Percentiles rank a stretch among this genome's conserved stretches.
Conservation (phyloP, 2,888 invertebrate species). For the Molorchus minor region DNA sequence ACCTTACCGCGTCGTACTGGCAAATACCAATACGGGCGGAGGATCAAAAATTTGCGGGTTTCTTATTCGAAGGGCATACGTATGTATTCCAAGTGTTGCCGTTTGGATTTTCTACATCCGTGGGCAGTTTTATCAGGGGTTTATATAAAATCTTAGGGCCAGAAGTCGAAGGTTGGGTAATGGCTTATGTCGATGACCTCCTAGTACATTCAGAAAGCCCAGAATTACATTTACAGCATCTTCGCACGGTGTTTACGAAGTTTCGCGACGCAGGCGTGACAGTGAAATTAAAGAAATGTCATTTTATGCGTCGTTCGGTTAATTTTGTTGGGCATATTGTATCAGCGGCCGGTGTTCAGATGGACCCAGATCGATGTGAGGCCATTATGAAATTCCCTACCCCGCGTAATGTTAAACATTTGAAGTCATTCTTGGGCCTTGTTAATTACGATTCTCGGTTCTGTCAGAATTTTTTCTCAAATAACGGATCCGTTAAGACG, state of each 20-base stretch:
- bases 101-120: constrained; percentile 6
- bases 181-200: constrained; percentile 8
- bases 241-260: background rate
- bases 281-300: background rate
- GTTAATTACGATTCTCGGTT: constrained; percentile 16
- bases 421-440: constrained; percentile 14
- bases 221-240: background rate
- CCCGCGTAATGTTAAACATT: constrained; percentile 13
- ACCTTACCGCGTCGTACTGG: constrained; percentile 12
- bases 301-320: background rate
- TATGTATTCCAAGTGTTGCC: constrained; percentile 9
- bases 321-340: background rate
- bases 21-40: constrained; percentile 8
- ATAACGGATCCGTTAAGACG: constrained; percentile 1
- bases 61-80: background rate
- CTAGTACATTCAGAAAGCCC: background rate
- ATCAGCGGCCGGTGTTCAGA: background rate
- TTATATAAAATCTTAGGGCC: background rate
- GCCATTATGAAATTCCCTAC: constrained; percentile 3
- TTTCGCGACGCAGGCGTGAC: background rate
- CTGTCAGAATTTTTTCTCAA: constrained; percentile 2
- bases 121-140: background rate
- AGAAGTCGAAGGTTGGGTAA: background rate
- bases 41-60: constrained; percentile 1
- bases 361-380: background rate